Base-by-base conservation (phyloP, 2,113 vertebrate species). In the Brachirus orientalis region DNA sequence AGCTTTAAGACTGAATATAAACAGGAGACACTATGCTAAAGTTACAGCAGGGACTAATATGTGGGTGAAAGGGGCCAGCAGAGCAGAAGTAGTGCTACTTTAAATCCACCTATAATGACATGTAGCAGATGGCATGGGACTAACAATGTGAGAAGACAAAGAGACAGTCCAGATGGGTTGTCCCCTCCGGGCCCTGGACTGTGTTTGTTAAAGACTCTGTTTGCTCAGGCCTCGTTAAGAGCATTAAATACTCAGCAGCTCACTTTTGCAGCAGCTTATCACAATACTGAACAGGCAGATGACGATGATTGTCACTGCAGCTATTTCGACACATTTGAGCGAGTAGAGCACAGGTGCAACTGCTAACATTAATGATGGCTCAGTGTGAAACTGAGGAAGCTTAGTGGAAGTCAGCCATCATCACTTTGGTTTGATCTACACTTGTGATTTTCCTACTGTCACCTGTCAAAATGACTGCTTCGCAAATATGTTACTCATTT, bases 101-200 rank as follows among this genome's bases (percentile, higher is more conserved):
- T 69, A 62, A 68, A 90, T 73, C 75, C 70, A 70, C 65, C 68
- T 36, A 13, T 79, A 61, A 80, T 72, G 80, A 84, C 59, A 59
- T 18, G 58, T 74, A 88, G 79, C 91, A 93, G 93, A 92, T 92
- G 91, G 90, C 80, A 67, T 20, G 65, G 18, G 73, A 69, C 76
- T 61, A 56, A 77, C 80, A 63, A 62, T 37, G 44, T 57, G 38
- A 46, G 60, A 41, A 16, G 84, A 90, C 88, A 91, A 89, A 89
- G 75, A 69, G 48, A 67, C 55, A 1, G 68, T 55, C 57, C 86
- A 90, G 28, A 28, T 4, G 28, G 28, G 28, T 6, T 28, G 28
- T 28, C 28, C 28, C 28, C 28, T 28, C 28, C 28, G 3, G 28
- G 28, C 28, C 28, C 28, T 28, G n/a, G 89, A 91, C 82, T 73